phyloP scores from a whole-genome alignment of 2,888 invertebrate genomes.

The Dolichomitus sp. region DNA sequence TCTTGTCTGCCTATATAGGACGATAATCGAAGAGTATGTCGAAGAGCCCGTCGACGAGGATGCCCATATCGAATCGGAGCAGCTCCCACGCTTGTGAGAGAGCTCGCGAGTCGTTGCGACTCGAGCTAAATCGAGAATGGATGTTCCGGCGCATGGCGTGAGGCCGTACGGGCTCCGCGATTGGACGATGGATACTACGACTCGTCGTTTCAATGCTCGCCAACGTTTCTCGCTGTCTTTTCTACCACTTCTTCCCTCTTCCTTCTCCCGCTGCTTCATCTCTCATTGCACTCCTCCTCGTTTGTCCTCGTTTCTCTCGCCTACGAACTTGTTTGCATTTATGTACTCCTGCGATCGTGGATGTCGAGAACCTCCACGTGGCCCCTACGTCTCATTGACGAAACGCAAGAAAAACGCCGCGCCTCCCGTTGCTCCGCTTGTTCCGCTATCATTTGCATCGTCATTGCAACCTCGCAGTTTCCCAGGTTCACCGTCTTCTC shows the following conservation, averaged over 20 bases:
- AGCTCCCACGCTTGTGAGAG: conserved; percentile 39
- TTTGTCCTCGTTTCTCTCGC: not conserved
- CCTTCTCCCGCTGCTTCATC: not conserved
- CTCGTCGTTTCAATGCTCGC: conserved; percentile 48
- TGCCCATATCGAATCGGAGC: conserved; percentile 23
- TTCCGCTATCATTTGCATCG: conserved; percentile 4
- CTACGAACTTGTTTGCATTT: conserved; percentile 9
- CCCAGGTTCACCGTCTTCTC: conserved; percentile 6
- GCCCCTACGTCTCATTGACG: conserved; percentile 30
- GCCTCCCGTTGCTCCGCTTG: not conserved
- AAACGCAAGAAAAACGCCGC: conserved; percentile 8
- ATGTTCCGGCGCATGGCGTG: conserved; percentile 65
- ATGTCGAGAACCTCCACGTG: conserved; percentile 26
- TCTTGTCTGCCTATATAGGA: conserved; percentile 10
- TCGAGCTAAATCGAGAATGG: conserved; percentile 66
- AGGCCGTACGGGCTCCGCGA: conserved; percentile 51
- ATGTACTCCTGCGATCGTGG: not conserved
- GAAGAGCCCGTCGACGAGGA: not conserved
- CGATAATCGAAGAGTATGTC: conserved; percentile 20
- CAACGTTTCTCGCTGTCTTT: conserved; percentile 33
- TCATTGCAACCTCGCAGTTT: not conserved
- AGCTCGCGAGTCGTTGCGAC: conserved; percentile 15
- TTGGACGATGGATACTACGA: conserved; percentile 63
- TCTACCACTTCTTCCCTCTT: not conserved
- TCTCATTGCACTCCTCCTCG: not conserved